phyloP scores from a whole-genome alignment of 2,113 vertebrate species.

The Aramus guarauna region DNA sequence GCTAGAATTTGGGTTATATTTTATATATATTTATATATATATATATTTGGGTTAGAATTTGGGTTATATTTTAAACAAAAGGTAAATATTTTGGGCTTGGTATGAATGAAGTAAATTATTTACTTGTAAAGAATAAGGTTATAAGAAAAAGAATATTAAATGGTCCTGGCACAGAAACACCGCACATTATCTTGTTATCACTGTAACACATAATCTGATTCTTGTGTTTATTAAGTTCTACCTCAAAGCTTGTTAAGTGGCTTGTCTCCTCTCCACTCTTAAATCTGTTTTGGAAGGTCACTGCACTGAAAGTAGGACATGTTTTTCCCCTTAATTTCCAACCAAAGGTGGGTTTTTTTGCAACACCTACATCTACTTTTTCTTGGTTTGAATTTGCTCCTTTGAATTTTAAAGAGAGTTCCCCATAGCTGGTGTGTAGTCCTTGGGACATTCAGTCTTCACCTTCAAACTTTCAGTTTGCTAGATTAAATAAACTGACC shows the following conservation, averaged over 20 bases:
- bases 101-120: background rate
- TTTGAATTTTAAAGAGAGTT: background rate
- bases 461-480: background rate
- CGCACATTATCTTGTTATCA: background rate
- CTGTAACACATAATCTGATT: background rate
- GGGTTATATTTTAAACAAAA: background rate
- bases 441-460: background rate
- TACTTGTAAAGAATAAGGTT: background rate
- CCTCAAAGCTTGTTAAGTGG: background rate
- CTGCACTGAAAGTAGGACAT: background rate
- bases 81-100: background rate
- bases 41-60: background rate
- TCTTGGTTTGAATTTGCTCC: background rate
- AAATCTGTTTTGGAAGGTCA: background rate
- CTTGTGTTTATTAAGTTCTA: background rate
- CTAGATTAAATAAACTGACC: background rate
- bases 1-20: background rate
- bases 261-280: background rate
- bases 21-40: no score
- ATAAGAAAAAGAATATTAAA: background rate
- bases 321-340: background rate
- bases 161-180: background rate
- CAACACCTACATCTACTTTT: background rate
- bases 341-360: background rate
- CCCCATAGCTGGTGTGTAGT: background rate